Percentiles rank a stretch among this genome's conserved stretches.
These are phyloP conservation scores for Galbula dea DNA, from an alignment of 2,113 vertebrate species.

Conservation along the genomic window DNA sequence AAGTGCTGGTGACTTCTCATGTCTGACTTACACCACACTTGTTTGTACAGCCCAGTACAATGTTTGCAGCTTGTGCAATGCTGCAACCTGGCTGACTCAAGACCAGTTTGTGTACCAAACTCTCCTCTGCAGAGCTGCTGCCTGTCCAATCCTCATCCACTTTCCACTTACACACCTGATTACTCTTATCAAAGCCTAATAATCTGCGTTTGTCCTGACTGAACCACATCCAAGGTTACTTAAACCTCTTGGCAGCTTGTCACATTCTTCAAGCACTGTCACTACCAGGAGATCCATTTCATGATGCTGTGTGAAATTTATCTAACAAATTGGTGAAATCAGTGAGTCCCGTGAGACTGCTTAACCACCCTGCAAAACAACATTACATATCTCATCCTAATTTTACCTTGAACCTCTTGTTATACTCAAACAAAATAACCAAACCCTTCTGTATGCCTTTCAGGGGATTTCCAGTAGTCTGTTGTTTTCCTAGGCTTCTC, in stretches of 20 bases:
- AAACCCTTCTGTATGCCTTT: neutral
- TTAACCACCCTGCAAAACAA: neutral
- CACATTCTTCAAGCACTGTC: neutral
- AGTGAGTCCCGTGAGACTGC: neutral
- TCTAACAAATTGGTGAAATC: neutral
- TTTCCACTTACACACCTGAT: neutral
- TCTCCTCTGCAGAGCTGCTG: neutral
- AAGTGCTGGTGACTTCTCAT: neutral
- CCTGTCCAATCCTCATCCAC: neutral
- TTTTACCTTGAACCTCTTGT: neutral
- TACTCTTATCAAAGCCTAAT: neutral
- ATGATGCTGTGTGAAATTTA: accelerated
- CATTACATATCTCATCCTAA: neutral
- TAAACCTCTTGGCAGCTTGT: neutral
- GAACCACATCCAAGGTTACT: neutral
- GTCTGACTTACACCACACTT: neutral
- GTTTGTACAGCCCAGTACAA: neutral
- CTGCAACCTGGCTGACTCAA: neutral
- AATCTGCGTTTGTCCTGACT: neutral
- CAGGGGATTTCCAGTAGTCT: neutral
- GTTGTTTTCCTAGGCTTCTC: neutral
- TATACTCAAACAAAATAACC: neutral
- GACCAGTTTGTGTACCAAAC: neutral
- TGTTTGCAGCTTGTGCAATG: constrained; percentile 14
- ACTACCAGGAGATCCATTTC: neutral